Evolutionary conservation across 2,113 vertebrate genomes (phyloP).

Genomic region (Corvus hawaiiensis): DNA sequence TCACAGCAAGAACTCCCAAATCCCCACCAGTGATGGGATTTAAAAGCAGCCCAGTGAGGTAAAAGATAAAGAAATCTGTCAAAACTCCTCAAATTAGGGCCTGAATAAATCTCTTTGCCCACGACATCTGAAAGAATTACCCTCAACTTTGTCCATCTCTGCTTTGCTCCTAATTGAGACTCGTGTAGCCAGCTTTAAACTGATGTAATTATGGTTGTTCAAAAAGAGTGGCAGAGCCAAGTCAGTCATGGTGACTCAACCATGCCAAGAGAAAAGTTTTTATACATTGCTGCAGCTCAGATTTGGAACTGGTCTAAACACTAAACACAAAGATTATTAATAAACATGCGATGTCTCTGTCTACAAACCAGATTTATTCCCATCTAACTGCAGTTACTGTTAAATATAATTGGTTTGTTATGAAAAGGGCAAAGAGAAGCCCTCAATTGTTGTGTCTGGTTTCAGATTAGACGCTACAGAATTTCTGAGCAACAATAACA

Average conservation of each 20-base stretch:
- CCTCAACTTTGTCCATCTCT: background rate
- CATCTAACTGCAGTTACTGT: background rate
- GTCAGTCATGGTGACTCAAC: background rate
- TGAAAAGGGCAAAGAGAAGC: background rate
- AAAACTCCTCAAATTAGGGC: background rate
- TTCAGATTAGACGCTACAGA: background rate
- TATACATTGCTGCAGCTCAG: background rate
- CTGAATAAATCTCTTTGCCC: background rate
- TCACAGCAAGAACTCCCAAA: background rate
- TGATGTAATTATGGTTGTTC: background rate
- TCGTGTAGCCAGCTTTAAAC: background rate
- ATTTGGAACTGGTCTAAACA: background rate
- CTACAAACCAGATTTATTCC: background rate
- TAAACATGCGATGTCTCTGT: background rate
- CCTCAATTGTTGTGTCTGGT: background rate
- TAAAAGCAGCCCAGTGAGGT: background rate
- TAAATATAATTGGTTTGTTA: background rate
- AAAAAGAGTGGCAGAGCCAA: background rate
- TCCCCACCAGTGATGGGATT: background rate
- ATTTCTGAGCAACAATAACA: constrained; percentile 10
- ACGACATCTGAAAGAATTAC: background rate
- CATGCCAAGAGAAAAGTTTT: background rate
- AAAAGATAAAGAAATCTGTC: background rate
- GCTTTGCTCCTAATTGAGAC: background rate
- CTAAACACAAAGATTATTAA: background rate